Evolutionary conservation across 2,888 invertebrate genomes (phyloP).

Genomic region (Troilus luridus): DNA sequence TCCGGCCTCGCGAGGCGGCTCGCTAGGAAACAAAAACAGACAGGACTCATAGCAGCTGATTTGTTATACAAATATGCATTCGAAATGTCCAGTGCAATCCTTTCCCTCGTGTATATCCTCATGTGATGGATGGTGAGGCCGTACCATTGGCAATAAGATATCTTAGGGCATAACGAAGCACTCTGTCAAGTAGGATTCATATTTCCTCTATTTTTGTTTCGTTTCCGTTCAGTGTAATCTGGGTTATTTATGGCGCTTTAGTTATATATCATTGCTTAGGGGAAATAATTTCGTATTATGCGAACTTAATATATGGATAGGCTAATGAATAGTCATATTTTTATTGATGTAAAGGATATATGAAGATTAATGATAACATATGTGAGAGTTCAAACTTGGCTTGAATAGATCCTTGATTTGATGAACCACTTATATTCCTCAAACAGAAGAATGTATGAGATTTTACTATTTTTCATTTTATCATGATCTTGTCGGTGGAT

Average conservation of each 20-base stretch:
- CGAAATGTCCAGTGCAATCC: constrained; percentile 4
- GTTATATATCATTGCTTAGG: background rate
- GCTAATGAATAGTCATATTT: background rate
- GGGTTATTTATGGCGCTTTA: background rate
- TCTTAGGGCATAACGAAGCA: background rate
- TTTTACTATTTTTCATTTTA: no score
- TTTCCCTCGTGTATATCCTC: background rate
- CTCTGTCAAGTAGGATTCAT: background rate
- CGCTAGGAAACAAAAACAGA: background rate
- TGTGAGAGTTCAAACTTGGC: no score
- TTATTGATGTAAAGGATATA: background rate
- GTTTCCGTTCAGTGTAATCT: background rate
- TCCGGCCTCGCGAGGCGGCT: background rate
- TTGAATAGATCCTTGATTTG: no score
- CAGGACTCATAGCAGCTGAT: background rate
- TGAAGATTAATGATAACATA: background rate
- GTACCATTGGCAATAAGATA: constrained; percentile 19
- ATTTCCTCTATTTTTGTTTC: background rate
- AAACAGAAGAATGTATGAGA: no score
- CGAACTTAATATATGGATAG: background rate
- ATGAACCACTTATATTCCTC: no score
- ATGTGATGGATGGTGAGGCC: background rate
- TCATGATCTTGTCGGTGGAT: no score
- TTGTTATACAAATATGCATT: constrained; percentile 44
- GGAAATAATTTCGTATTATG: background rate